Percentiles rank a stretch among this genome's conserved stretches.
Conservation (phyloP, 2,888 invertebrate genomes). For the Unio pictorum region DNA sequence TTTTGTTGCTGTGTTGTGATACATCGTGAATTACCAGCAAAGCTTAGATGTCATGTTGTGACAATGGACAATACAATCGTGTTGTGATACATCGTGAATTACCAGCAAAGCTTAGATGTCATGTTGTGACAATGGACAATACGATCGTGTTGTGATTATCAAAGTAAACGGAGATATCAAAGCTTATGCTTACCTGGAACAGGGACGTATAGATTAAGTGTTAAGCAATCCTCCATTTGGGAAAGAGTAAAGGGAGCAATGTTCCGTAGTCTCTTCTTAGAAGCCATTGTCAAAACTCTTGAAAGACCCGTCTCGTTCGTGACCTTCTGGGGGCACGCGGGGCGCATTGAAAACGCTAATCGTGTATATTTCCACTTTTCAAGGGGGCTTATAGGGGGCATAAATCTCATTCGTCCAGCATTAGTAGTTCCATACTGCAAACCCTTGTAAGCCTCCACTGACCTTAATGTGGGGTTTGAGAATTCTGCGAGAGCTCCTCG, state of each 20-base stretch:
- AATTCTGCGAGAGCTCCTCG: conserved; percentile 75
- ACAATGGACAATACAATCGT: too few relatives aligned
- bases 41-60: too few relatives aligned
- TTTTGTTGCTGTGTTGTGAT: too few relatives aligned
- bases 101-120: too few relatives aligned
- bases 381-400: conserved; percentile 94
- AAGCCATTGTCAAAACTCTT: conserved; percentile 86
- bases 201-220: conserved; percentile 96
- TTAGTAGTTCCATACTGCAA: conserved; percentile 96
- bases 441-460: conserved; percentile 89
- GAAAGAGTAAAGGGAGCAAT: conserved; percentile 81
- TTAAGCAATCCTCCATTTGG: conserved; percentile 97
- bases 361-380: conserved; percentile 87
- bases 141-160: too few relatives aligned
- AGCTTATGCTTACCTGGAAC: too few relatives aligned
- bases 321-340: conserved; percentile 91
- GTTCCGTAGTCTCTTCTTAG: conserved; percentile 89
- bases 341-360: conserved; percentile 76
- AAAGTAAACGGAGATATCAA: too few relatives aligned
- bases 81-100: too few relatives aligned
- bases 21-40: too few relatives aligned
- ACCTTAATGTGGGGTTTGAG: conserved; percentile 55
- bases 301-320: conserved; percentile 81
- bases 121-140: too few relatives aligned
- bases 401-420: conserved; percentile 88